A percentile compares a stretch with the other conserved stretches of the same genome.
Evolutionary conservation across 2,888 invertebrate species (phyloP).

Genomic region (Macaria liturata): DNA sequence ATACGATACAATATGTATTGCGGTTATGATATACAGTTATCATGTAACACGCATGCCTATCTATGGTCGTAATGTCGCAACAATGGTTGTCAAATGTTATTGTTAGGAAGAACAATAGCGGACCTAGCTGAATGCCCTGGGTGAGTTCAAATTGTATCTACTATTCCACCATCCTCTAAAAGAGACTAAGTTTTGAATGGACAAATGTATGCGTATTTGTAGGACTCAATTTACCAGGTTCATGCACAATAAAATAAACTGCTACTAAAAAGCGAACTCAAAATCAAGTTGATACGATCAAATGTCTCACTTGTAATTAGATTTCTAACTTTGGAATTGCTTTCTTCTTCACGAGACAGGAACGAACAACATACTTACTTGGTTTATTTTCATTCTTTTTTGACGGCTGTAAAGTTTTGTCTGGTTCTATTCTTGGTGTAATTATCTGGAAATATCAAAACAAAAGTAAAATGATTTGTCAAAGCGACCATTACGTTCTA

Average conservation of each 20-base stretch:
- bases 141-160: slow-evolving; percentile 19
- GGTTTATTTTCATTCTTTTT: background rate
- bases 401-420: too few species aligned
- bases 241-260: too few species aligned
- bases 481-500: too few species aligned
- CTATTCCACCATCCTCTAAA: slow-evolving; percentile 12
- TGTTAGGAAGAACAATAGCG: slow-evolving; percentile 48
- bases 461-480: too few species aligned
- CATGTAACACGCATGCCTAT: slow-evolving; percentile 20
- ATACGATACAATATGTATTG: too few species aligned
- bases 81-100: slow-evolving; percentile 56
- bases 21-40: slow-evolving; percentile 6
- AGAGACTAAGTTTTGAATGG: slow-evolving; percentile 8
- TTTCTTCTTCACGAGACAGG: background rate
- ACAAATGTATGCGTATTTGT: slow-evolving; percentile 5
- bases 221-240: slow-evolving; percentile 7
- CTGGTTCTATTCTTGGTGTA: too few species aligned
- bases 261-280: background rate
- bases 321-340: slow-evolving; percentile 9
- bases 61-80: slow-evolving; percentile 27
- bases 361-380: background rate
- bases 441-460: too few species aligned
- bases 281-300: slow-evolving; percentile 3
- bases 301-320: slow-evolving; percentile 8
- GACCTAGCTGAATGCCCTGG: slow-evolving; percentile 25